These are phyloP conservation scores for Chrysolina americana DNA, from an alignment of 2,888 invertebrate genomes.

Conservation along the genomic window DNA sequence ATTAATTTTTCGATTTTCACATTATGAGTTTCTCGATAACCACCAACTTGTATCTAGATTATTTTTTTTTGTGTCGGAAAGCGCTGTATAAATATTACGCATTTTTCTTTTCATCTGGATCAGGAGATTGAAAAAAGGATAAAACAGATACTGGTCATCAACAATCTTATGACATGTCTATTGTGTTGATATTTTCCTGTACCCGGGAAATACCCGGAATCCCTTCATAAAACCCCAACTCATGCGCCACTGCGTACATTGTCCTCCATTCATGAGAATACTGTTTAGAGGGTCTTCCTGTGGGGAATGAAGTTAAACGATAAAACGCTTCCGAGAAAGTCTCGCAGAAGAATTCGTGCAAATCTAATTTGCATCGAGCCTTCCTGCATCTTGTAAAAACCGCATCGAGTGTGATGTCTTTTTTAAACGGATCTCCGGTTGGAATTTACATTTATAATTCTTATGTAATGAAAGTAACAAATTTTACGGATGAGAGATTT, in stretches of 20 bases:
- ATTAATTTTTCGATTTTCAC: too few species aligned
- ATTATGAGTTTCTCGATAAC: too few species aligned
- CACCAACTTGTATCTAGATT: too few species aligned
- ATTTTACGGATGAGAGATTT: not conserved
- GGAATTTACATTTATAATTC: conserved; percentile 36
- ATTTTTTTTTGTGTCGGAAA: too few species aligned
- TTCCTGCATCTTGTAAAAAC: conserved; percentile 43
- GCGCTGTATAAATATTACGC: too few species aligned
- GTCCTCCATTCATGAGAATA: conserved; percentile 55
- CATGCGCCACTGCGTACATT: conserved; percentile 48
- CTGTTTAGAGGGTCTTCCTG: conserved; percentile 52
- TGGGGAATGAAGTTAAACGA: conserved; percentile 62
- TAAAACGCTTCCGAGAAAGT: conserved; percentile 60
- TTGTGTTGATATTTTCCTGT: too few species aligned
- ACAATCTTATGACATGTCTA: too few species aligned
- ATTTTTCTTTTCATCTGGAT: too few species aligned
- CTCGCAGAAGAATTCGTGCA: conserved; percentile 57
- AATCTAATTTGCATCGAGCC: conserved; percentile 61
- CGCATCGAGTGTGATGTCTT: conserved; percentile 52
- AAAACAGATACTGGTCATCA: too few species aligned
- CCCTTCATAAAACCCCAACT: not conserved
- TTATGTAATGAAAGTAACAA: conserved; percentile 12
- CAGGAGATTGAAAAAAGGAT: too few species aligned
- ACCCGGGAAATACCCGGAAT: not conserved
- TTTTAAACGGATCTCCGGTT: conserved; percentile 41